Evolutionary conservation across 2,113 vertebrate genomes (phyloP), one percentile per base, ranked within the genome.

Genomic region (Pandion haliaetus): DNA sequence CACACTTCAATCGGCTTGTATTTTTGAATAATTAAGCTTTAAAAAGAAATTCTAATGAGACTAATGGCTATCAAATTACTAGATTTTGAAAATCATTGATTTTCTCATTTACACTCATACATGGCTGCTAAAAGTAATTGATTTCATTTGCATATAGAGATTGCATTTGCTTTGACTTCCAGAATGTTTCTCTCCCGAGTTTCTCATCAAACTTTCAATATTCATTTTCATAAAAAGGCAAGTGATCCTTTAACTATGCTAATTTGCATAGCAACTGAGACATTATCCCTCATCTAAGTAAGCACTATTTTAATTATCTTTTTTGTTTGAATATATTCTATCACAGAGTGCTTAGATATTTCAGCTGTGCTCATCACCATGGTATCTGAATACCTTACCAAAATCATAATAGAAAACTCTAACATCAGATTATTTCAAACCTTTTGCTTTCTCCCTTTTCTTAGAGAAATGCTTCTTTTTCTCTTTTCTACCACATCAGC

Each of bases 1-100:
- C 87, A 93, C 32, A 79, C 89, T 96, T 97, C 92, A 96, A 92
- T 97, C 3, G 77, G 40, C 73, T 95, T 94, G 82, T 80, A 88
- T 95, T 97, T 97, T 97, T 98, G 86, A 98, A 97, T 98, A 97
- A 98, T 98, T 98, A 98, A 95, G 96, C 97, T 97, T 97, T 97
- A 95, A 98, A 98, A 97, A 92, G 91, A 96, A 98, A 98, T 73
- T 94, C 94, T 98, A 97, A 98, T 98, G 97, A 98, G 97, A 97
- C 95, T 98, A 98, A 98, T 98, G 95, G 97, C 97, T 98, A 98
- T 96, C 97, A 97, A 98, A 98, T 98, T 97, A 98, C 96, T 95
- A 95, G 92, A 97, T 98, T 98, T 97, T 96, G 95, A 98, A 98
- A 98, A 98, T 97, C 96, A 97, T 94, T 97, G 97, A 97, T 98